Evolutionary conservation across 2,888 invertebrate genomes (phyloP).

Genomic region (Aelia acuminata): DNA sequence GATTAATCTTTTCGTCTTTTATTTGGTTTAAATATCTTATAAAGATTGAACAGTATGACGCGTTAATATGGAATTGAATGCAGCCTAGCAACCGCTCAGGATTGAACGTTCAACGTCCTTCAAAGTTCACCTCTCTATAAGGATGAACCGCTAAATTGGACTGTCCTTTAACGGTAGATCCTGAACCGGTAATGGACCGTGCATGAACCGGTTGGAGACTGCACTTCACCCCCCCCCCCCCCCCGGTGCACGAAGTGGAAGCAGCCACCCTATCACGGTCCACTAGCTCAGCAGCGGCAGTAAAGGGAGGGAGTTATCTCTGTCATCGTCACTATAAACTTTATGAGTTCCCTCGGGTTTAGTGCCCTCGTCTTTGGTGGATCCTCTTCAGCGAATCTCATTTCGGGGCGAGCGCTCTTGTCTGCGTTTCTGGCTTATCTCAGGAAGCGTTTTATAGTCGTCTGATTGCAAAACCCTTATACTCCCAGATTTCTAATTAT

Average conservation of each 20-base stretch:
- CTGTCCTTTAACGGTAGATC: not conserved
- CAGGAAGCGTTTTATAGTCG: not conserved
- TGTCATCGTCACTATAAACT: slow-evolving; percentile 37
- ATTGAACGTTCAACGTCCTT: too few relatives aligned
- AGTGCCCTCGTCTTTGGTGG: not conserved
- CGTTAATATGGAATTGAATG: too few relatives aligned
- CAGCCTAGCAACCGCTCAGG: too few relatives aligned
- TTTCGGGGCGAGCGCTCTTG: not conserved
- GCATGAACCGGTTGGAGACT: not conserved
- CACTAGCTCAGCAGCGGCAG: not conserved
- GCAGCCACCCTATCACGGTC: not conserved
- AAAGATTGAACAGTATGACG: too few relatives aligned
- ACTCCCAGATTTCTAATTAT: not conserved
- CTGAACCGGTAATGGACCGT: not conserved
- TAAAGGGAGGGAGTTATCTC: not conserved
- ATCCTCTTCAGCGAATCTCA: not conserved
- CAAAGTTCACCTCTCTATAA: too few relatives aligned
- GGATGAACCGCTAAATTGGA: not conserved
- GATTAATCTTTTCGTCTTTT: too few relatives aligned
- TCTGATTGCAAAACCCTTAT: not conserved
- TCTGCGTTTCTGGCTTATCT: not conserved
- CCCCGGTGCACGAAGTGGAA: not conserved
- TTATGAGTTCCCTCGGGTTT: not conserved
- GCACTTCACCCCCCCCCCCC: not conserved
- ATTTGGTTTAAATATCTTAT: too few relatives aligned